phyloP scores from a whole-genome alignment of 2,113 vertebrate genomes.

The Oreochromis niloticus region DNA sequence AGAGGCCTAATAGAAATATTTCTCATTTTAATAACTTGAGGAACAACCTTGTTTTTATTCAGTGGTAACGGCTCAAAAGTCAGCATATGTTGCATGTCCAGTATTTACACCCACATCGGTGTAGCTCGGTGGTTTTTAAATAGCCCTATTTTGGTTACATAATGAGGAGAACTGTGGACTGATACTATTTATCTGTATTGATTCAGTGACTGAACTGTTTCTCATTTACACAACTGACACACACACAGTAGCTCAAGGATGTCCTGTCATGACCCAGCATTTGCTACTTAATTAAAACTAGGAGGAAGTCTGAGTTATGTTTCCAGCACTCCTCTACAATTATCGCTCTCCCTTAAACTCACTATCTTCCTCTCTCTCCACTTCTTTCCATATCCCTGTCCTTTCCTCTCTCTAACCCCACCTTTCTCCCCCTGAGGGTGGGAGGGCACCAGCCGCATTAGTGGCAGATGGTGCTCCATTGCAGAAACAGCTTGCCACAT shows the following conservation, averaged over 20 bases:
- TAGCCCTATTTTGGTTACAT: background rate
- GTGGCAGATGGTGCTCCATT: conserved; percentile 57
- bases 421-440: conserved; percentile 15
- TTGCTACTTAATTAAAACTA: conserved; percentile 47
- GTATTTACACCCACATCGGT: background rate
- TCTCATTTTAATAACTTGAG: background rate
- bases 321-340: background rate
- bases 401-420: background rate
- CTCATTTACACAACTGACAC: background rate
- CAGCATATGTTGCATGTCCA: background rate
- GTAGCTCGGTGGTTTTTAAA: background rate
- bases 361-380: background rate
- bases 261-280: conserved; percentile 8
- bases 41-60: background rate
- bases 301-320: conserved; percentile 8
- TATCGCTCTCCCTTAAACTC: background rate
- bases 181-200: background rate
- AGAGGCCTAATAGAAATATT: background rate
- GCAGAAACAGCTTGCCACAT: conserved; percentile 60
- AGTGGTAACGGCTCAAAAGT: background rate
- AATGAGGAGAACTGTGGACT: background rate
- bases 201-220: background rate
- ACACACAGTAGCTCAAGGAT: background rate
- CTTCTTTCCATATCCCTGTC: background rate
- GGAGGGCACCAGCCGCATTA: conserved; percentile 42